Evolutionary conservation across 1,140 invertebrate species (phyloP).

Genomic region (Drosophila sechellia): DNA sequence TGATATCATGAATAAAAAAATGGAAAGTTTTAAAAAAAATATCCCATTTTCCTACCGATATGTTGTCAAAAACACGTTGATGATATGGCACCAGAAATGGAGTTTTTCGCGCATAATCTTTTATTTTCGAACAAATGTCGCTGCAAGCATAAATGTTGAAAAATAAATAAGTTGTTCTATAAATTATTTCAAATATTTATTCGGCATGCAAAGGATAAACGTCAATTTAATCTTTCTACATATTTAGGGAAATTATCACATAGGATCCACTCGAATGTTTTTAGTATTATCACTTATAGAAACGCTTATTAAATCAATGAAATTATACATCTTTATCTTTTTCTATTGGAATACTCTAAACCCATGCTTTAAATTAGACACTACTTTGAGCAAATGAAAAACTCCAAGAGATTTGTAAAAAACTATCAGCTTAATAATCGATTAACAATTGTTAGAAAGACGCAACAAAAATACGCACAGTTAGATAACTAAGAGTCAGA

Average conservation of each 20-base stretch:
- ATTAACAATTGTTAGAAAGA: slow-evolving; percentile 19
- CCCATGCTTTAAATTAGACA: slow-evolving; percentile 4
- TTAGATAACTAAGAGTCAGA: slow-evolving; percentile 56
- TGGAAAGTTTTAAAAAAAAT: not conserved
- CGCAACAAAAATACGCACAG: slow-evolving; percentile 29
- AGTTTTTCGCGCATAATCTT: slow-evolving; percentile 87
- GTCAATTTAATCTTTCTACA: not conserved
- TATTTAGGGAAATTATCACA: not conserved
- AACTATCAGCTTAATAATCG: slow-evolving; percentile 6
- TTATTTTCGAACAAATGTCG: slow-evolving; percentile 88
- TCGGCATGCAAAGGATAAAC: slow-evolving; percentile 6
- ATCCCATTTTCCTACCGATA: slow-evolving; percentile 85
- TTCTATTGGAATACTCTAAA: not conserved
- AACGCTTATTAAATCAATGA: not conserved
- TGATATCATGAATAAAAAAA: not conserved
- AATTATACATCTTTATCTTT: not conserved
- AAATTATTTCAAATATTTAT: not conserved
- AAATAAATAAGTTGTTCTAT: not conserved
- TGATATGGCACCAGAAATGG: slow-evolving; percentile 92
- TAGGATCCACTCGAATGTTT: too few relatives aligned
- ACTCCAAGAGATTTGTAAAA: slow-evolving; percentile 1
- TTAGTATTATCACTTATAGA: too few relatives aligned
- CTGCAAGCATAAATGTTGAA: slow-evolving; percentile 79
- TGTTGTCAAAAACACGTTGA: slow-evolving; percentile 88
- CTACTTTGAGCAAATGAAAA: slow-evolving; percentile 10